Base-by-base conservation (phyloP, 2,797 vertebrate species). In the Sebastes nivosus region DNA sequence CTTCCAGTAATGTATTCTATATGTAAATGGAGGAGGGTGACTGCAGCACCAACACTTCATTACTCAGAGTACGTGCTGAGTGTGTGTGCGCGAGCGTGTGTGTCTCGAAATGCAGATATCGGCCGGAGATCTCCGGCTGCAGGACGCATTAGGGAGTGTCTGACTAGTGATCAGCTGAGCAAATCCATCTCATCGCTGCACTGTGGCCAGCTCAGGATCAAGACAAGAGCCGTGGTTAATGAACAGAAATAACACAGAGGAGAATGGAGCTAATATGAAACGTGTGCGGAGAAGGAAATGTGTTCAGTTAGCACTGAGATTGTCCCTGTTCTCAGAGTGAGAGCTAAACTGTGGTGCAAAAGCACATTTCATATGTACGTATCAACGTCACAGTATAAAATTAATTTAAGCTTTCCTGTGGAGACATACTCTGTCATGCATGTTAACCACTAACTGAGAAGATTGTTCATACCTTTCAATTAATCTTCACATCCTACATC, bases 1-100 rank as follows among this genome's bases (percentile, higher is more conserved):
- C 84, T 86, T 86, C 86, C 79, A 74, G 73, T 89, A 91, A 93
- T 91, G 79, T 88, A 87, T 93, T 94, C 88, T 84, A 73, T 91
- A 92, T 93, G 91, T 88, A 90, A 92, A 94, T 93, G 71, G 30
- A 52, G 80, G 79, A 79, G 70, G 72, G 81, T n/a, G 82, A 77
- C 83, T 76, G 78, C 80, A 78, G 83, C 85, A 82, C 59, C 77
- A 78, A 68, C 83, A 86, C 87, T 89, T 94, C 87, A 90, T 92
- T 92, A 91, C 72, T 77, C 85, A 70, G 89, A 85, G 85, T 78
- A 38, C 34, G 65, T 42, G 74, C 29, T 11, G 42, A 24, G 30
- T 7, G 16, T 46, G 65, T 67, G 68, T 69, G 61, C 58, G 34
- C 27, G 73, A 60, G 61, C n/a, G 70, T 16, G 61, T 65, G 11